phyloP scores from a whole-genome alignment of 2,113 vertebrate genomes.

The Peromyscus leucopus region DNA sequence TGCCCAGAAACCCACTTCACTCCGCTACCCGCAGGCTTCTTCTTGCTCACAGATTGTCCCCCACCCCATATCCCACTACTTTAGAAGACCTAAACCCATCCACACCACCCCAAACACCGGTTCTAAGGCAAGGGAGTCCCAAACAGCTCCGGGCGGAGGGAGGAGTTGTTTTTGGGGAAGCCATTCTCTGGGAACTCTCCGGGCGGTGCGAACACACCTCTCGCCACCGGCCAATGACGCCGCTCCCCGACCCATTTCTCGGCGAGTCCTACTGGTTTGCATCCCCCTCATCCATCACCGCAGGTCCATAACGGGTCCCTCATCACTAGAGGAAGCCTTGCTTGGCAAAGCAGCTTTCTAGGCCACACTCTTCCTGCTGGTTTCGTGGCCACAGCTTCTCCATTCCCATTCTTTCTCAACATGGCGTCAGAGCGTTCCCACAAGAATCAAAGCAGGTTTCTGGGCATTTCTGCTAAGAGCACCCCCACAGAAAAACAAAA shows the following conservation, averaged over 20 bases:
- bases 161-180: background rate
- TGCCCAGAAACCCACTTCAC: background rate
- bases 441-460: background rate
- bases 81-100: background rate
- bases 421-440: background rate
- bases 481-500: background rate
- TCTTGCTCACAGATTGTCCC: background rate
- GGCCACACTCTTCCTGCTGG: background rate
- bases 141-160: background rate
- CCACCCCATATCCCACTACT: background rate
- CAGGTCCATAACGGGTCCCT: background rate
- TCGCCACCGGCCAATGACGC: background rate
- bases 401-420: too few species aligned
- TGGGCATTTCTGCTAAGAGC: background rate
- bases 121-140: background rate
- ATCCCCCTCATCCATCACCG: background rate
- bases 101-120: slow-evolving; percentile 26
- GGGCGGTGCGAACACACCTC: background rate
- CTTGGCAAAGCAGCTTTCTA: background rate
- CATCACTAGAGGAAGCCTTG: background rate
- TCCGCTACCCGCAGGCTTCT: background rate
- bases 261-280: too few species aligned
- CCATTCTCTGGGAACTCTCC: background rate
- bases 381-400: background rate
- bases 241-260: background rate